Evolutionary conservation across 2,888 invertebrate species (phyloP).

Genomic region (Agriopis aurantiaria): DNA sequence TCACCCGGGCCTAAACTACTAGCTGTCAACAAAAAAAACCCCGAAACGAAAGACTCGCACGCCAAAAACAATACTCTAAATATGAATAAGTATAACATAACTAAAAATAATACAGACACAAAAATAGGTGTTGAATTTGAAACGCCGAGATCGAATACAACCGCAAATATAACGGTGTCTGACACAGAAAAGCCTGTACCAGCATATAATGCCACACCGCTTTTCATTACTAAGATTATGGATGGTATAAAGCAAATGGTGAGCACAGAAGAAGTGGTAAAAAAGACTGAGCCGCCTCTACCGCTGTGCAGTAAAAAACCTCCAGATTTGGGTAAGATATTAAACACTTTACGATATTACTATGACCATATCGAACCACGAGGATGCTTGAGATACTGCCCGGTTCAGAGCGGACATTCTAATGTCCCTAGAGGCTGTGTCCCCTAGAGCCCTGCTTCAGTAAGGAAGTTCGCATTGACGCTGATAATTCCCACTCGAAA

Average conservation of each 20-base stretch:
- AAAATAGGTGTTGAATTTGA: conserved; percentile 43
- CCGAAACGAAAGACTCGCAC: conserved; percentile 47
- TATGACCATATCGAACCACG: no score
- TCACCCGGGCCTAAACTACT: conserved; percentile 62
- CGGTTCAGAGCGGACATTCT: no score
- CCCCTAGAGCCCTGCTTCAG: no score
- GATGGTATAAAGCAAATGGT: conserved; percentile 65
- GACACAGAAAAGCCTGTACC: conserved; percentile 27
- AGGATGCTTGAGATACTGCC: no score
- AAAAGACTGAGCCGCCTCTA: conserved; percentile 62
- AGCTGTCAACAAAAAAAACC: conserved; percentile 49
- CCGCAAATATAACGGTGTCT: conserved; percentile 49
- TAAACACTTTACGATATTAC: not conserved
- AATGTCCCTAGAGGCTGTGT: no score
- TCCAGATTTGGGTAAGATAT: conserved; percentile 87
- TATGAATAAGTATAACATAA: conserved; percentile 41
- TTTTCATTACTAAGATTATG: conserved; percentile 66
- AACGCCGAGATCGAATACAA: conserved; percentile 48
- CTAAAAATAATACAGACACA: conserved; percentile 45
- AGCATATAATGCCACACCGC: conserved; percentile 50
- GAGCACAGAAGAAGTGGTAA: conserved; percentile 64
- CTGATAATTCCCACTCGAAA: no score
- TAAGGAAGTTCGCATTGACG: no score
- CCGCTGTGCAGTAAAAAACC: conserved; percentile 87
- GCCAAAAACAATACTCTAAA: conserved; percentile 45